phyloP scores from a whole-genome alignment of 53 echinoderm and acorn worm genomes.

The Paracentrotus lividus region DNA sequence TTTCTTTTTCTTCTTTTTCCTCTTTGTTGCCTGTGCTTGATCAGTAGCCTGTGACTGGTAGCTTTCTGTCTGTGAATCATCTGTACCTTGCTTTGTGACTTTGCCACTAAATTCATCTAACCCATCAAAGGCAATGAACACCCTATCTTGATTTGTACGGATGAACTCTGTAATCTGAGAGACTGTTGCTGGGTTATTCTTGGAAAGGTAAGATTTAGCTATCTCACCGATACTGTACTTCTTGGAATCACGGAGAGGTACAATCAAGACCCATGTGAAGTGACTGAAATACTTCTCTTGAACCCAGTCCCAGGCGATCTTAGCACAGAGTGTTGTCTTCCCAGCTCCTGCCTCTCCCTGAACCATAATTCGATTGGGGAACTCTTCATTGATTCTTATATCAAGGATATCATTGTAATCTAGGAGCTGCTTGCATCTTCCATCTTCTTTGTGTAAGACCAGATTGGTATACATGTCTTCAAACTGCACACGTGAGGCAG shows the following conservation, averaged over 20 bases:
- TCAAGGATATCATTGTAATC: neutral
- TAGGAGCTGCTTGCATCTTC: neutral
- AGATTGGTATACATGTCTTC: neutral
- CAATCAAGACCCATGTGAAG: conserved; percentile 2
- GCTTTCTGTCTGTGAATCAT: neutral
- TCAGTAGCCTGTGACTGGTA: neutral
- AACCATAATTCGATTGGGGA: neutral
- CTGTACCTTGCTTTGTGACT: neutral
- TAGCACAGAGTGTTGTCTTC: neutral
- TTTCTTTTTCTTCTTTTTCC: too few species aligned
- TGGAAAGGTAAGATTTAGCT: neutral
- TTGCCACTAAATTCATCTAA: conserved; percentile 15
- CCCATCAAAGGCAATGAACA: neutral
- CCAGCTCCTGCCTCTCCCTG: conserved; percentile 40
- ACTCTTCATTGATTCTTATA: neutral
- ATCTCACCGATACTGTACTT: neutral
- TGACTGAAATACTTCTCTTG: neutral
- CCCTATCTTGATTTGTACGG: neutral
- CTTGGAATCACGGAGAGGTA: conserved; percentile 9
- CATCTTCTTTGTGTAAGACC: neutral
- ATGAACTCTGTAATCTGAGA: neutral
- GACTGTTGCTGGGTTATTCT: neutral
- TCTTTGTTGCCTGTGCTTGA: too few species aligned
- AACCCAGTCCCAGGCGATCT: conserved; percentile 28
- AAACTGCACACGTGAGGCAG: neutral